Percentiles rank a stretch among this genome's conserved stretches.
phyloP scores from a whole-genome alignment of 2,888 invertebrate species.

The Chrysina gloriosa region DNA sequence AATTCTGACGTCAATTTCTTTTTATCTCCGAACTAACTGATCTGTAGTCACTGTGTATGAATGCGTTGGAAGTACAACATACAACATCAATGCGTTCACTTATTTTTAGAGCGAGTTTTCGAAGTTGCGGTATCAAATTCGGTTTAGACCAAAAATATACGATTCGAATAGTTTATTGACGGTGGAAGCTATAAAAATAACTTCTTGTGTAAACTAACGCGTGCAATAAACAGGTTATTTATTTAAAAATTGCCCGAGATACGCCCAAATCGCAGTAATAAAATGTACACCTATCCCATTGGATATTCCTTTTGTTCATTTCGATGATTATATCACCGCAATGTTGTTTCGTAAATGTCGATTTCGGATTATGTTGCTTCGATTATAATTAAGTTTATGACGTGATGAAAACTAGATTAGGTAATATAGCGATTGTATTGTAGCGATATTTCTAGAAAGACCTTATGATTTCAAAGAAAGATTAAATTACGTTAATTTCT shows the following conservation, averaged over 20 bases:
- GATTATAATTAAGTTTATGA: not conserved
- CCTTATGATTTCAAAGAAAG: too few species aligned
- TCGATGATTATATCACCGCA: not conserved
- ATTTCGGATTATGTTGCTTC: not conserved
- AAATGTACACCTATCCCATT: not conserved
- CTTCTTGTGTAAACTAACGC: conserved; percentile 13
- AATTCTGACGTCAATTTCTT: too few species aligned
- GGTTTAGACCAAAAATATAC: conserved; percentile 8
- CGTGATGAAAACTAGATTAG: not conserved
- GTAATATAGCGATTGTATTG: not conserved
- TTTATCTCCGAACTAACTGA: too few species aligned
- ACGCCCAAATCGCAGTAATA: not conserved
- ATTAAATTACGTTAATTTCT: too few species aligned
- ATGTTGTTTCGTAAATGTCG: not conserved
- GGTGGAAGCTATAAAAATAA: conserved; percentile 17
- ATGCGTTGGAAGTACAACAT: too few species aligned
- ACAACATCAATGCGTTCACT: too few species aligned
- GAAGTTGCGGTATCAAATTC: conserved; percentile 8
- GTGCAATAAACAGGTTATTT: conserved; percentile 1
- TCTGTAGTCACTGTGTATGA: too few species aligned
- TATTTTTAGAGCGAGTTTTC: not conserved
- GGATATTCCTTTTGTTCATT: not conserved
- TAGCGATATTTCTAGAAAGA: too few species aligned
- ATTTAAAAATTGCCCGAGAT: conserved; percentile 13
- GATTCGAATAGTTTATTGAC: conserved; percentile 15